phyloP scores from a whole-genome alignment of 53 echinoderm and acorn worm genomes.

The Patiria pectinifera region DNA sequence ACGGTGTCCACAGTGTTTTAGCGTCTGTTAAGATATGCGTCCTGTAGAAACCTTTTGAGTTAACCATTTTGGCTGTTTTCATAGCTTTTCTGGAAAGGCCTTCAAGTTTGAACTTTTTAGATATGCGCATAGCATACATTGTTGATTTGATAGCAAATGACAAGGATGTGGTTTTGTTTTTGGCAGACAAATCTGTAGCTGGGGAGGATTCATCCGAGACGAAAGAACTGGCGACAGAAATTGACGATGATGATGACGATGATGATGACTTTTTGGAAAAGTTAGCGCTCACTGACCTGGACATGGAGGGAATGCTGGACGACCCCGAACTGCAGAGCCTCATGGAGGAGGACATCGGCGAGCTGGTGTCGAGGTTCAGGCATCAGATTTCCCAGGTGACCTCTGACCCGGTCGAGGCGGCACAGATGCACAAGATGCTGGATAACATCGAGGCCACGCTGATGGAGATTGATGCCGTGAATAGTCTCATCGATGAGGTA shows the following conservation, averaged over 20 bases:
- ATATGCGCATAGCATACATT: too few species aligned
- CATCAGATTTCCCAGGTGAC: slow-evolving; percentile 58
- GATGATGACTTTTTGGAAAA: slow-evolving; percentile 21
- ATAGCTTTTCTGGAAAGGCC: too few species aligned
- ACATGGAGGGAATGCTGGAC: slow-evolving; percentile 46
- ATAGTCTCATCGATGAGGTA: slow-evolving; percentile 67
- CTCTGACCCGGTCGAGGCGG: slow-evolving; percentile 65
- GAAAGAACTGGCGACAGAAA: slow-evolving; percentile 25
- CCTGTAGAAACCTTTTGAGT: too few species aligned
- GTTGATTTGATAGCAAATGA: neutral
- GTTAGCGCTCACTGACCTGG: slow-evolving; percentile 34
- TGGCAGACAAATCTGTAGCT: neutral
- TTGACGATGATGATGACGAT: slow-evolving; percentile 44
- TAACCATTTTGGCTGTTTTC: too few species aligned
- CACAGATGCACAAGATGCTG: slow-evolving; percentile 56
- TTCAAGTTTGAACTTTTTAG: too few species aligned
- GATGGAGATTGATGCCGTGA: slow-evolving; percentile 70
- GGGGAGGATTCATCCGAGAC: slow-evolving; percentile 1
- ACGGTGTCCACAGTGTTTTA: too few species aligned
- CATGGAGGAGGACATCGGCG: slow-evolving; percentile 68
- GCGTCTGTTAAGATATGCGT: too few species aligned
- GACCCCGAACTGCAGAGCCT: slow-evolving; percentile 41
- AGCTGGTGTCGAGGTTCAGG: slow-evolving; percentile 54
- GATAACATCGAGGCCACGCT: slow-evolving; percentile 70
- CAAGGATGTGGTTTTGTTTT: neutral